These are phyloP conservation scores for Bombycilla garrulus DNA, from an alignment of 2,113 vertebrate genomes.

Conservation along the genomic window DNA sequence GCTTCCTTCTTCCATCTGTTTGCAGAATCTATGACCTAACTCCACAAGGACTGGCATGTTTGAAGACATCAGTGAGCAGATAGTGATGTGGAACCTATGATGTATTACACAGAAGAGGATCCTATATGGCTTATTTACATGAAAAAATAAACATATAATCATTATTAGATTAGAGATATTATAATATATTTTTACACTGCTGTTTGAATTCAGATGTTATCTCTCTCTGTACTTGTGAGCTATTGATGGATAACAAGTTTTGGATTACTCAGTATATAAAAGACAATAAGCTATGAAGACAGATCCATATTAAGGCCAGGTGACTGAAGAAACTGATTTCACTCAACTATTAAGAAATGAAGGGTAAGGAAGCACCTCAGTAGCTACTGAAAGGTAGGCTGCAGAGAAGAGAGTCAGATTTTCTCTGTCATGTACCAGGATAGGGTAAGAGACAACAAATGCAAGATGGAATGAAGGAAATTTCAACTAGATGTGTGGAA, in stretches of 20 bases:
- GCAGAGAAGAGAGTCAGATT: not conserved
- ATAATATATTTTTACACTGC: not conserved
- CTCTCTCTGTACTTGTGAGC: not conserved
- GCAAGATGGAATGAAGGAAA: not conserved
- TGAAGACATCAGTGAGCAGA: not conserved
- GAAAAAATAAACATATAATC: not conserved
- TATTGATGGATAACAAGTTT: not conserved
- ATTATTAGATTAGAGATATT: not conserved
- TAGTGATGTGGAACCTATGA: not conserved
- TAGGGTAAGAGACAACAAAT: not conserved
- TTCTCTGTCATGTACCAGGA: not conserved
- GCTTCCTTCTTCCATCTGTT: not conserved
- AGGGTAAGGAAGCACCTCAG: not conserved
- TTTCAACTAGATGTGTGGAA: not conserved
- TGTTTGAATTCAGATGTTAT: not conserved
- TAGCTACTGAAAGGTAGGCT: not conserved
- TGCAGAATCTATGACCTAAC: not conserved
- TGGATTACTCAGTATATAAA: not conserved
- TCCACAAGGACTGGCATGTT: not conserved
- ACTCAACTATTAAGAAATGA: not conserved
- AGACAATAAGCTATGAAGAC: accelerated
- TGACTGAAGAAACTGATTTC: not conserved
- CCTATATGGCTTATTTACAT: not conserved
- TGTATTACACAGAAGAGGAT: not conserved
- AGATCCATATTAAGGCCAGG: not conserved